These are phyloP conservation scores for Pteropus rufus DNA, from an alignment of 2,797 vertebrate genomes.

Conservation along the genomic window DNA sequence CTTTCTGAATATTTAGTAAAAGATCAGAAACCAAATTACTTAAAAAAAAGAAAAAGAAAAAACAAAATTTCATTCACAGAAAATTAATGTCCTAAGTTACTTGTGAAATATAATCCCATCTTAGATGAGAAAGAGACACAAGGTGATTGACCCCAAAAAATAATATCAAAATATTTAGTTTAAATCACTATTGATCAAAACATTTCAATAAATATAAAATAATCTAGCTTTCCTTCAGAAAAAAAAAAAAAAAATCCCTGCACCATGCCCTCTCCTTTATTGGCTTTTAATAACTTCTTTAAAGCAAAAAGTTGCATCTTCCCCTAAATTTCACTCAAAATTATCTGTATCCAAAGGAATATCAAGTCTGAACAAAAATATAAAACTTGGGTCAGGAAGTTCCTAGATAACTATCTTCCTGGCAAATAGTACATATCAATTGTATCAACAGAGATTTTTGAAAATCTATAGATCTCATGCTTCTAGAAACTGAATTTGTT, in stretches of 20 bases:
- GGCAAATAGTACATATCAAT: not conserved
- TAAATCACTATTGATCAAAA: not conserved
- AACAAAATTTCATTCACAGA: not conserved
- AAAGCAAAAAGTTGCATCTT: not conserved
- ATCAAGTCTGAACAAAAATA: not conserved
- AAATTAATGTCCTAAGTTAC: conserved; percentile 5
- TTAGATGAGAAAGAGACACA: conserved; percentile 3
- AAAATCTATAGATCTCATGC: not conserved
- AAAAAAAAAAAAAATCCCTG: not conserved
- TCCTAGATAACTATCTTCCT: not conserved
- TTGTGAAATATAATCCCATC: not conserved
- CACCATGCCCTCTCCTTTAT: not conserved
- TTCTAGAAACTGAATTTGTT: not conserved
- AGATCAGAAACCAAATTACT: not conserved
- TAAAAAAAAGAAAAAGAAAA: not conserved
- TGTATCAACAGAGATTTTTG: not conserved
- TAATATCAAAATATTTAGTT: not conserved
- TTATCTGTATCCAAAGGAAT: not conserved
- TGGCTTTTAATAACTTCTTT: not conserved
- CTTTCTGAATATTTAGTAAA: not conserved
- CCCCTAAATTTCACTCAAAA: not conserved
- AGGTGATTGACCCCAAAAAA: not conserved
- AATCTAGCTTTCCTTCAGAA: not conserved
- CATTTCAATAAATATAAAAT: not conserved
- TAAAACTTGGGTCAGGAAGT: not conserved